phyloP scores from a whole-genome alignment of 2,888 invertebrate species.

The Tyria jacobaeae region DNA sequence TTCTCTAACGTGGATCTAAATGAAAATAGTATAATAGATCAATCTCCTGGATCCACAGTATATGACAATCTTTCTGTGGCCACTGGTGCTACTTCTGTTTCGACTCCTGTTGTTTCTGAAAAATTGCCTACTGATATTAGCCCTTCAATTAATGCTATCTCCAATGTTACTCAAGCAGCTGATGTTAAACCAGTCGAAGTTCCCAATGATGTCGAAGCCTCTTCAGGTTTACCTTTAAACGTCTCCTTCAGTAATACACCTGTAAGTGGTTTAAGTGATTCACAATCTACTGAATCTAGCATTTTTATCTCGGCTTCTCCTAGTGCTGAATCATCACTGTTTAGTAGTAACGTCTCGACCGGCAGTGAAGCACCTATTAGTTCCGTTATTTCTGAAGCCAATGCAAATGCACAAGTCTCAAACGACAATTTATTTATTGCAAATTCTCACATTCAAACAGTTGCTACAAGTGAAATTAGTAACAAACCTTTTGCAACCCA shows the following conservation, averaged over 20 bases:
- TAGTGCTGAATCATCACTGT: slow-evolving; percentile 16
- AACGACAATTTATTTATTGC: slow-evolving; percentile 3
- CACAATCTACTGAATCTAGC: slow-evolving; percentile 12
- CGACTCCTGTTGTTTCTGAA: neutral
- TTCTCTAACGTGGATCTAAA: neutral
- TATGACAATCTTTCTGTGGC: neutral
- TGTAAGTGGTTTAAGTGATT: slow-evolving; percentile 4
- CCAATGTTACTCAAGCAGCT: slow-evolving; percentile 1
- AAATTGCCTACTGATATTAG: neutral
- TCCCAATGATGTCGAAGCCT: neutral
- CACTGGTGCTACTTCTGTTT: neutral
- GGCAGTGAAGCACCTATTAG: slow-evolving; percentile 17
- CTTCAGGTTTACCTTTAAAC: neutral
- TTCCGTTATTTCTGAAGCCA: slow-evolving; percentile 17
- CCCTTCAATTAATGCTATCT: neutral
- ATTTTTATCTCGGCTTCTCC: slow-evolving; percentile 15
- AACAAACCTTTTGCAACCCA: neutral
- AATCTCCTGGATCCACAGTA: neutral
- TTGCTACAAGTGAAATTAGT: neutral
- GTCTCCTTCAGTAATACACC: slow-evolving; percentile 2
- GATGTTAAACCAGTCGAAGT: neutral
- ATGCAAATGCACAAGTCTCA: slow-evolving; percentile 13
- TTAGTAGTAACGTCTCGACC: slow-evolving; percentile 16
- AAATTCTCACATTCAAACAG: neutral
- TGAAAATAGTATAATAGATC: neutral